Evolutionary conservation across 2,888 invertebrate species (phyloP), one percentile per base, ranked within the genome.

Genomic region (Parelbella ahira): DNA sequence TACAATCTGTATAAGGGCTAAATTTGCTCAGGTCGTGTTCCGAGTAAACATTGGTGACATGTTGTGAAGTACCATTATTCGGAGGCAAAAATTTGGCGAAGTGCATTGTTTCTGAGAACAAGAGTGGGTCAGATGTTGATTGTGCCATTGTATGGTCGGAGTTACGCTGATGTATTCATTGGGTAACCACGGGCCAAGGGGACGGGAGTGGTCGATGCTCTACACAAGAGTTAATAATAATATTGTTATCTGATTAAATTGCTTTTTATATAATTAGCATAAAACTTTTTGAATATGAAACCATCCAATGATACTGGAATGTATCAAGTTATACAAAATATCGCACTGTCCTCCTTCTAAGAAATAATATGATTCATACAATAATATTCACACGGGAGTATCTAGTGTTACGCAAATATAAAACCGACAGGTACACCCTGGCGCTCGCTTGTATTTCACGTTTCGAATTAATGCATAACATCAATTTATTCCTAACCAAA

Each of bases 111-210:
- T 45, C 44, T 15, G 44, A 33, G 41, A 42, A 42, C 28, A 34
- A 36, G 49, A 56, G 51, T 51, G 53, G 54, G 54, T 54, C 54
- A 52, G 30, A 37, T 39, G 42, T 42, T 44, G 25, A 47, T 46
- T 49, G 50, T 50, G 51, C 42, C 47, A 48, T 48, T 45, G 29
- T 18, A 34, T 27, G 33, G 41, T 27, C 11, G 32, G 41, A 11
- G 19, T 32, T 32, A 12, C 38, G 32, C 23, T 32, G 24, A 29
- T 38, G 29, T 33, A 8, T 8, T 25, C 15, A 10, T 32, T 32
- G 32, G 20, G 20, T 3, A 25, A 25, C 25, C n/a, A n/a, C n/a
- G n/a, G n/a, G n/a, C 4, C 11, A 8, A 15, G 3, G 20, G 20
- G 20, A 6, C 6, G 20, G n/a, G n/a, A n/a, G n/a, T n/a, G n/a